Percentiles rank a stretch among this genome's conserved stretches.
Evolutionary conservation across 2,113 vertebrate species (phyloP).

Genomic region (Entomyzon cyanotis): DNA sequence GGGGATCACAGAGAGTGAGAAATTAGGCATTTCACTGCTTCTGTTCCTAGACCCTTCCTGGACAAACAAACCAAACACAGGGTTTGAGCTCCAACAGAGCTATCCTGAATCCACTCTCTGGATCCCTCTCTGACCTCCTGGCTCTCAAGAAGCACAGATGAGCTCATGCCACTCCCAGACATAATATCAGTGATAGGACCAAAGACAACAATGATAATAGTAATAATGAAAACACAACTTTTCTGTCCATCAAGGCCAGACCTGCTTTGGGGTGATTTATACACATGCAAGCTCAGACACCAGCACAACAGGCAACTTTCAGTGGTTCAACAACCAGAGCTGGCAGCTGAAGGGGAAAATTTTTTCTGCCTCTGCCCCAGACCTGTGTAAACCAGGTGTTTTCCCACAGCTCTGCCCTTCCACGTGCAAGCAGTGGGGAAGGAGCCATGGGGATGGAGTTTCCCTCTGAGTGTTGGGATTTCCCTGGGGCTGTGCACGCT

Average conservation of each 20-base stretch:
- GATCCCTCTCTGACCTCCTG: background rate
- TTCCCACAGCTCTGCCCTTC: background rate
- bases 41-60: background rate
- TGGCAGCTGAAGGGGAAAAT: background rate
- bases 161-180: background rate
- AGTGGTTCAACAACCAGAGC: background rate
- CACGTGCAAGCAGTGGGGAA: fast-evolving
- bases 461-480: background rate
- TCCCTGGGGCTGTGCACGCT: background rate
- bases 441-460: background rate
- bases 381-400: background rate
- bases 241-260: background rate
- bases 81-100: background rate
- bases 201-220: background rate
- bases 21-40: background rate
- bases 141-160: background rate
- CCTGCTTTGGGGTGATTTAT: background rate
- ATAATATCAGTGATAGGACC: background rate
- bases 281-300: background rate
- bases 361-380: background rate
- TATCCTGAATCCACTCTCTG: background rate
- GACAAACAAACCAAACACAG: background rate
- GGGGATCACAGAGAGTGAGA: background rate
- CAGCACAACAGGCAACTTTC: background rate
- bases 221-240: background rate